These are phyloP conservation scores for Dreissena polymorpha DNA, from an alignment of 1,140 invertebrate genomes.

Conservation along the genomic window DNA sequence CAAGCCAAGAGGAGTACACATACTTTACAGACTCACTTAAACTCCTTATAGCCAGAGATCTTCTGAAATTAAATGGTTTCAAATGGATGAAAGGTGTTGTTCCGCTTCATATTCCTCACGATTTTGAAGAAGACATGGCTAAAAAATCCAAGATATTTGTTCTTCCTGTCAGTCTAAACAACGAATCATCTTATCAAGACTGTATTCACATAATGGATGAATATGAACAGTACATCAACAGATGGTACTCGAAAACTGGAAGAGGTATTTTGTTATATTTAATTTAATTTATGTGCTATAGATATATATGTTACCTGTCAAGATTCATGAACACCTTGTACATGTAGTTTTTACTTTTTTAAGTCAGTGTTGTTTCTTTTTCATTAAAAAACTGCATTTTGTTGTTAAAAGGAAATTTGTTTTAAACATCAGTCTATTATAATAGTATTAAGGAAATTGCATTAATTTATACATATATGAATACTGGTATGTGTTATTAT, in stretches of 20 bases:
- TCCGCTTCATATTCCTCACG: slow-evolving; percentile 1
- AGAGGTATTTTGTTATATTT: not conserved
- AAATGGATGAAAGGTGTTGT: slow-evolving; percentile 18
- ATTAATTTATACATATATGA: too few species aligned
- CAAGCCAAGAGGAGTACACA: slow-evolving; percentile 8
- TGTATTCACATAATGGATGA: slow-evolving; percentile 15
- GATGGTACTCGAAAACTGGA: slow-evolving; percentile 2
- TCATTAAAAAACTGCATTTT: too few species aligned
- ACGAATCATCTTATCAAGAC: not conserved
- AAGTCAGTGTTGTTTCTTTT: too few species aligned
- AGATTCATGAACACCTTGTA: too few species aligned
- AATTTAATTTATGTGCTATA: too few species aligned
- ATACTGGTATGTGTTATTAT: too few species aligned
- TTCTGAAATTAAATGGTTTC: slow-evolving; percentile 5
- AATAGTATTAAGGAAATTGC: too few species aligned
- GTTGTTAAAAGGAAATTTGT: too few species aligned
- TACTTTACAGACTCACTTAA: slow-evolving; percentile 5
- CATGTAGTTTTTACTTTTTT: too few species aligned
- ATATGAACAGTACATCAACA: slow-evolving; percentile 8
- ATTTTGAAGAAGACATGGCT: slow-evolving; percentile 13
- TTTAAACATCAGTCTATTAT: too few species aligned
- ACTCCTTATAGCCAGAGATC: not conserved
- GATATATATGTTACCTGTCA: too few species aligned
- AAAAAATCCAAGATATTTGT: slow-evolving; percentile 5
- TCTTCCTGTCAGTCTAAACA: slow-evolving; percentile 6